These are phyloP conservation scores for Drosophila pseudoobscura DNA, from an alignment of 1,140 invertebrate species.

Conservation along the genomic window DNA sequence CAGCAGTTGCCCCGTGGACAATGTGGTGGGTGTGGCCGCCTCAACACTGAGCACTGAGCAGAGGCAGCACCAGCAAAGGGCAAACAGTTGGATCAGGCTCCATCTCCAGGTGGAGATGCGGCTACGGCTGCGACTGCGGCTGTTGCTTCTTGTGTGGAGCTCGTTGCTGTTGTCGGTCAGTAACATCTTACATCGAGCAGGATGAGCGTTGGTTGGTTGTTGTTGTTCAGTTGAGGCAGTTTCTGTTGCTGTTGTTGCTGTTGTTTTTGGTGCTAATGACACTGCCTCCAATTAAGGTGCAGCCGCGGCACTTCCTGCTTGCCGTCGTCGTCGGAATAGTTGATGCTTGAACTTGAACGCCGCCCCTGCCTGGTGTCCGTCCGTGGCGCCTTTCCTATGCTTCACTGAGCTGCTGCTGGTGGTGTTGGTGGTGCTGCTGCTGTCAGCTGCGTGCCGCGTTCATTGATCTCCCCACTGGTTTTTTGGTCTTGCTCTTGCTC, in stretches of 20 bases:
- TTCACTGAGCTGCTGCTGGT: constrained; percentile 55
- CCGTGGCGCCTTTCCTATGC: constrained; percentile 68
- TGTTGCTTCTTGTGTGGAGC: constrained; percentile 10
- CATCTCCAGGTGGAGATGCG: constrained; percentile 56
- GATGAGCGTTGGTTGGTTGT: constrained; percentile 43
- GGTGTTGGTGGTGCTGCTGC: constrained; percentile 36
- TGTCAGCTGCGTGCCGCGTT: constrained; percentile 75
- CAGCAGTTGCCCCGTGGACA: constrained; percentile 53
- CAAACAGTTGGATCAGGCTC: constrained; percentile 50
- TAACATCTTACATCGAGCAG: constrained; percentile 83
- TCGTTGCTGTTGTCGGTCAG: constrained; percentile 50
- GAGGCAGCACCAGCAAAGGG: constrained; percentile 47
- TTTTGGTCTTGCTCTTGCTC: constrained; percentile 14
- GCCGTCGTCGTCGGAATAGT: constrained; percentile 44
- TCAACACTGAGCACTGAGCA: constrained; percentile 3
- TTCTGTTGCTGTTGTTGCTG: constrained; percentile 24
- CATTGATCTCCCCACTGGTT: constrained; percentile 69
- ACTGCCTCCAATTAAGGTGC: constrained; percentile 75
- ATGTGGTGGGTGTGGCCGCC: constrained; percentile 36
- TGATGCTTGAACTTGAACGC: constrained; percentile 57
- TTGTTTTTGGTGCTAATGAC: constrained; percentile 64
- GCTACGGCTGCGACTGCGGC: not conserved
- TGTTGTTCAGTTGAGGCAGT: constrained; percentile 10
- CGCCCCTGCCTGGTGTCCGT: constrained; percentile 42
- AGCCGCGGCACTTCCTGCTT: constrained; percentile 74